A percentile compares a stretch with the other conserved stretches of the same genome.
Conservation (phyloP, 64 coral and sea anemone species). For the Trachythela sp. region DNA sequence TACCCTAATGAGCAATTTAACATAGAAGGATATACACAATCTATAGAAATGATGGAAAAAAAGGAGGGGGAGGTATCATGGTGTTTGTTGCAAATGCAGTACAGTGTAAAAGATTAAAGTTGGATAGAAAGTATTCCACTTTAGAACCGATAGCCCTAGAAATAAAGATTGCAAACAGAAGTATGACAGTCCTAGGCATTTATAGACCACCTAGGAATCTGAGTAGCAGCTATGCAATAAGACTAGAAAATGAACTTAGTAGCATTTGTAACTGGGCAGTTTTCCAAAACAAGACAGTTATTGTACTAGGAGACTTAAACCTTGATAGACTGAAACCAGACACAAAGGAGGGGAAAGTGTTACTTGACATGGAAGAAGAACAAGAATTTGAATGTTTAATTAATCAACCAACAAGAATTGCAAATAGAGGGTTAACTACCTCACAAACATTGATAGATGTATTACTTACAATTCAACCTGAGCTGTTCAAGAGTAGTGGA, state of each 20-base stretch:
- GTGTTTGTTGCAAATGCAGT: slow-evolving; percentile 27
- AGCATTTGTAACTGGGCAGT: slow-evolving; percentile 29
- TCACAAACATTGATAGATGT: background rate
- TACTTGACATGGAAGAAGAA: slow-evolving; percentile 40
- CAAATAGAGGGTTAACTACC: background rate
- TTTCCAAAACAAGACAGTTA: slow-evolving; percentile 22
- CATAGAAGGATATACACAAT: slow-evolving; percentile 9
- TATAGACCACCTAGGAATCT: slow-evolving; percentile 23
- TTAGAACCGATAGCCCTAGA: slow-evolving; percentile 31
- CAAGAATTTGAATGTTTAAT: slow-evolving; percentile 7
- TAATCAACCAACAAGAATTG: slow-evolving; percentile 23
- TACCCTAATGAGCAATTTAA: slow-evolving; percentile 33
- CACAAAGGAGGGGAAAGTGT: slow-evolving; percentile 35
- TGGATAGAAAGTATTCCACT: slow-evolving; percentile 24
- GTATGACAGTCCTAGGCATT: slow-evolving; percentile 39
- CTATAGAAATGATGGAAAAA: slow-evolving; percentile 47
- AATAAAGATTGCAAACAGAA: slow-evolving; percentile 13
- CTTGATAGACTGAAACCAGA: slow-evolving; percentile 43
- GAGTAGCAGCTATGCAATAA: background rate
- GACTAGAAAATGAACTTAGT: slow-evolving; percentile 33
- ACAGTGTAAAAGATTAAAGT: background rate
- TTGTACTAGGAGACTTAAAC: slow-evolving; percentile 32
- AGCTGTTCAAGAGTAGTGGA: slow-evolving; percentile 48
- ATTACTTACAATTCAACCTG: slow-evolving; percentile 20
- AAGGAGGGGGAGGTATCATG: slow-evolving; percentile 44